These are phyloP conservation scores for Dolichotis patagonum DNA, from an alignment of 2,113 vertebrate genomes.

Conservation along the genomic window DNA sequence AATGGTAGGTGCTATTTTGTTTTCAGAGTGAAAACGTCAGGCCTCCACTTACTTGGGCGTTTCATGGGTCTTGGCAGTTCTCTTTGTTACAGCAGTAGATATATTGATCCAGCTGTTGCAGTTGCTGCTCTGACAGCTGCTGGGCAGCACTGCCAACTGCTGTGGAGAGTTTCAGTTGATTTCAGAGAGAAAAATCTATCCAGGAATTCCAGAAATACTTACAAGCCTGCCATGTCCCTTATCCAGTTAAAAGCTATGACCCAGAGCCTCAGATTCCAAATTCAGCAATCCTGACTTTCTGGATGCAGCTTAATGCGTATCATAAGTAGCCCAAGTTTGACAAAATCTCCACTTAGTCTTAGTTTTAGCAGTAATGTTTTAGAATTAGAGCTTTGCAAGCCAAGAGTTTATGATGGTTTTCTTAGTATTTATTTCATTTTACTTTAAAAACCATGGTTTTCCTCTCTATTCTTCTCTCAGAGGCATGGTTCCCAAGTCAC, in stretches of 20 bases:
- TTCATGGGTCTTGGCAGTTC: background rate
- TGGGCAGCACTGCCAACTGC: conserved; percentile 29
- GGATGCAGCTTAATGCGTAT: background rate
- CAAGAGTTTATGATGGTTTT: background rate
- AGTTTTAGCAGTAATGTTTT: conserved; percentile 7
- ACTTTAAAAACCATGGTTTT: background rate
- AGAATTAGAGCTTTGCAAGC: background rate
- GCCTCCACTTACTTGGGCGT: background rate
- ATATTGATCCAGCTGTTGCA: conserved; percentile 56
- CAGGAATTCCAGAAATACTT: conserved; percentile 41
- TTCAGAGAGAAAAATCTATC: conserved; percentile 28
- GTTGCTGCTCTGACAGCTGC: conserved; percentile 47
- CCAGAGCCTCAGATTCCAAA: conserved; percentile 7
- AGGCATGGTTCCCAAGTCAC: background rate
- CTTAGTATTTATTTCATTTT: background rate
- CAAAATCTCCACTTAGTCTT: background rate
- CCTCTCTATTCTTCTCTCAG: background rate
- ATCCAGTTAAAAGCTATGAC: background rate
- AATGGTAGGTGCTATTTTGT: background rate
- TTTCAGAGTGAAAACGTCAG: background rate
- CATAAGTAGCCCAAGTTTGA: background rate
- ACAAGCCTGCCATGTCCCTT: background rate
- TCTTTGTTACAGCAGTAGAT: background rate
- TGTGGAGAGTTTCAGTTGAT: conserved; percentile 33
- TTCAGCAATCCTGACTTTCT: background rate